Evolutionary conservation across 1,140 invertebrate species (phyloP).

Genomic region (Drosophila cardini): DNA sequence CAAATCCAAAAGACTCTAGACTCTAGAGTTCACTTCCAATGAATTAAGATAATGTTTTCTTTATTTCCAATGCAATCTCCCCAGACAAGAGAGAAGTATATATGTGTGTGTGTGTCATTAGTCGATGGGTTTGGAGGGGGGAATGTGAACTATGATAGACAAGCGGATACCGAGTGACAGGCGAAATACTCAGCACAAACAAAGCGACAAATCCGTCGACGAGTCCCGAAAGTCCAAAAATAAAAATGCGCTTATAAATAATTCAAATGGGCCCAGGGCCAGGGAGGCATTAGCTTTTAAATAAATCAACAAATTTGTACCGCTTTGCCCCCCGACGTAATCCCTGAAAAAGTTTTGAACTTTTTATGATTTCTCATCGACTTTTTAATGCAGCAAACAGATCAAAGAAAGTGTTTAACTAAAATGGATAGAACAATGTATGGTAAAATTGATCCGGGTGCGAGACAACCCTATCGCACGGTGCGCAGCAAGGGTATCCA

Average conservation of each 20-base stretch:
- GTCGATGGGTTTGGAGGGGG: slow-evolving; percentile 4
- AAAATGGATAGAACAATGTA: slow-evolving; percentile 94
- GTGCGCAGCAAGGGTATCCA: slow-evolving; percentile 91
- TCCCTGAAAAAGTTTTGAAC: slow-evolving; percentile 8
- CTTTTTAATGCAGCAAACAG: slow-evolving; percentile 28
- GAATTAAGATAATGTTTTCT: slow-evolving; percentile 9
- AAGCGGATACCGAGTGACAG: slow-evolving; percentile 61
- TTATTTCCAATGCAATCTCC: slow-evolving; percentile 6
- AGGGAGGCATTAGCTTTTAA: slow-evolving; percentile 38
- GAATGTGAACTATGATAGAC: slow-evolving; percentile 48
- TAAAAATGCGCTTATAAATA: slow-evolving; percentile 81
- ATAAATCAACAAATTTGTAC: slow-evolving; percentile 35
- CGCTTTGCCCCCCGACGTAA: slow-evolving; percentile 10
- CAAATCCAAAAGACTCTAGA: background rate
- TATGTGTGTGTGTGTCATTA: slow-evolving; percentile 22
- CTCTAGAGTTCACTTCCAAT: background rate
- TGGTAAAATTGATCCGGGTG: slow-evolving; percentile 91
- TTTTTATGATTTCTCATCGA: slow-evolving; percentile 48
- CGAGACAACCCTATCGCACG: slow-evolving; percentile 92
- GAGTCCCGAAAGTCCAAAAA: slow-evolving; percentile 71
- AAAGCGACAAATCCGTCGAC: slow-evolving; percentile 76
- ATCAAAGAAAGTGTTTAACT: slow-evolving; percentile 35
- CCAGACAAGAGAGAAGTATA: slow-evolving; percentile 1
- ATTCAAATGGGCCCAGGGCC: slow-evolving; percentile 56
- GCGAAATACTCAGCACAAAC: slow-evolving; percentile 65